Evolutionary conservation across 2,888 invertebrate genomes (phyloP).

Genomic region (Metacarcinus magister): DNA sequence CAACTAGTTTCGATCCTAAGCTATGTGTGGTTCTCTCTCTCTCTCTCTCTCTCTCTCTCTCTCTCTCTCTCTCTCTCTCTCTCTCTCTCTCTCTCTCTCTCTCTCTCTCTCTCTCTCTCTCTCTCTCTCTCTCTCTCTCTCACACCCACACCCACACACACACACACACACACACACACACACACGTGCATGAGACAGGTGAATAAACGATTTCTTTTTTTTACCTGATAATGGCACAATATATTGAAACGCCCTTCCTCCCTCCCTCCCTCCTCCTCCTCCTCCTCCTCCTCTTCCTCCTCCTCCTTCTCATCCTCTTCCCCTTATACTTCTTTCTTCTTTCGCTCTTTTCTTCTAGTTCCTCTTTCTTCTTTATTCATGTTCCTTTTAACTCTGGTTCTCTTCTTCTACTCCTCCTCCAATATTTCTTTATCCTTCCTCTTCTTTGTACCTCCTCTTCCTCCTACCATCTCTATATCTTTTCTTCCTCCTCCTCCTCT

Average conservation of each 20-base stretch:
- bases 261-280: background rate
- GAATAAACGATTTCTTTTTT: slow-evolving; percentile 3
- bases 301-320: background rate
- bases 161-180: too few relatives aligned
- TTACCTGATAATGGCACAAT: too few relatives aligned
- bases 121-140: slow-evolving; percentile 56
- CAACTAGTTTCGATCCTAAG: too few relatives aligned
- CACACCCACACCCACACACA: background rate
- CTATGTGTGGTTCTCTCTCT: too few relatives aligned
- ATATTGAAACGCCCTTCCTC: too few relatives aligned
- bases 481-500: background rate
- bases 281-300: background rate
- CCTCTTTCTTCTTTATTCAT: background rate
- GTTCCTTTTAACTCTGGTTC: background rate
- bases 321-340: background rate
- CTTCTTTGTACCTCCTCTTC: background rate
- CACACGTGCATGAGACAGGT: background rate
- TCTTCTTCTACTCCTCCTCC: background rate
- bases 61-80: background rate
- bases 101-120: slow-evolving; percentile 58
- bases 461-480: background rate
- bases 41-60: too few relatives aligned
- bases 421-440: background rate
- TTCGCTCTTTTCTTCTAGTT: background rate
- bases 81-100: slow-evolving; percentile 19